Percentiles rank a stretch among this genome's conserved stretches.
phyloP scores from a whole-genome alignment of 2,888 invertebrate genomes.

The Lordiphosa andalusiaca region DNA sequence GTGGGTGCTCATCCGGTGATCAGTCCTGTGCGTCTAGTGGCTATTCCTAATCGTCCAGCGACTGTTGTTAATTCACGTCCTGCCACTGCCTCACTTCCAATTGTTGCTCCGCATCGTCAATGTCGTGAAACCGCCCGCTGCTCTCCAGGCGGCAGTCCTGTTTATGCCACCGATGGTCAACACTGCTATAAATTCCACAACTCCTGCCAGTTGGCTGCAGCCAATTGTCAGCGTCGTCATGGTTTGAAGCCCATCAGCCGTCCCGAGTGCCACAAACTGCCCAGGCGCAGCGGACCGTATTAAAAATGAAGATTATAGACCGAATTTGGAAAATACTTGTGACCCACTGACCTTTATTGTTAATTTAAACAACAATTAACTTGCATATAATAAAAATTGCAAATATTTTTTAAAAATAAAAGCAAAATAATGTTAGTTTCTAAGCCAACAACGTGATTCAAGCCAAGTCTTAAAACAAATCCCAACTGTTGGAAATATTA shows the following conservation, averaged over 20 bases:
- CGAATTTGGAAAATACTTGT: neutral
- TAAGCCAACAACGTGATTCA: too few species aligned
- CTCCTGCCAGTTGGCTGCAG: conserved; percentile 1
- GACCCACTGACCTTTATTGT: neutral
- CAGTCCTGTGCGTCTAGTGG: neutral
- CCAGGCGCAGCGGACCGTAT: neutral
- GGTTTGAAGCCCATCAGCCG: neutral
- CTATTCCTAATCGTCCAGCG: too few species aligned
- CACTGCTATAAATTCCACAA: conserved; percentile 1
- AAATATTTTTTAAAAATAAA: too few species aligned
- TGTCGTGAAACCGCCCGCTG: conserved; percentile 1
- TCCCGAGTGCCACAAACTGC: neutral
- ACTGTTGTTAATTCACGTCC: neutral
- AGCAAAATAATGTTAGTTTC: too few species aligned
- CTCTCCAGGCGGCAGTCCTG: neutral
- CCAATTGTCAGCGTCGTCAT: conserved; percentile 3
- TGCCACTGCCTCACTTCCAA: neutral
- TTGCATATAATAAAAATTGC: too few species aligned
- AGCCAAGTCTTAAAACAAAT: too few species aligned
- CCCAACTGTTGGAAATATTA: too few species aligned
- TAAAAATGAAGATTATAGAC: neutral
- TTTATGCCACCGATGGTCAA: conserved; percentile 7
- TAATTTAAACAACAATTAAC: too few species aligned
- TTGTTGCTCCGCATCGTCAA: conserved; percentile 1
- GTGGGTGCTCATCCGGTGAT: too few species aligned